Base-by-base conservation (phyloP, 1,140 invertebrate species). In the Mylabris phalerata region DNA sequence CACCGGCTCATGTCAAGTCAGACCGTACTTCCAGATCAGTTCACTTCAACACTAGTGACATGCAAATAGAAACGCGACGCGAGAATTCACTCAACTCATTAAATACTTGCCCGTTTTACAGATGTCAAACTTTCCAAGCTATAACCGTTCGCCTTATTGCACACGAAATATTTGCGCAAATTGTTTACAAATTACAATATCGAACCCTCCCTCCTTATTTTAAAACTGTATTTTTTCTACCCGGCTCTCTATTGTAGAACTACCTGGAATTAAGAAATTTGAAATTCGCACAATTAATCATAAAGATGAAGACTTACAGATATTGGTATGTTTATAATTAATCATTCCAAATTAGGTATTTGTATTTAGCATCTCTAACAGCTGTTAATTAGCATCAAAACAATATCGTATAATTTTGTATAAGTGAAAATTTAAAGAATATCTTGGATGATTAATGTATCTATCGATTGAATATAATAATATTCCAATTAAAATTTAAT, bases 21-120 rank as follows among this genome's bases (percentile, higher is more conserved):
- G 7, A 4, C 50, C 59, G 59, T 45, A 41, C 54, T 60, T 48
- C 44, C 62, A 58, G 64, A 64, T 67, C 63, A 63, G 66, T 65
- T 70, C 66, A 68, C 65, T 70, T 67, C 62, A 61, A 54, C 63
- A 61, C 61, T 52, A 65, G 57, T 65, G 61, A 68, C 68, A 68
- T 65, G 68, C 66, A 70, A 70, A 70, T 68, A 68, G 68, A 67
- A 68, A 67, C 64, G 32, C 32, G 63, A 63, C 61, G 55, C 52
- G 57, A 57, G 57, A 61, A 64, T 67, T 67, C 62, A 66, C 63
- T 68, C 59, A 62, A 65, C 63, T 67, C 68, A 68, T 70, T 70
- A 68, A 68, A 70, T 66, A 67, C 62, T 66, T 57, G 57, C 58
- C 58, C 57, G 59, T 66, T 65, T 64, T 65, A 57, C 51, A 58